Conservation (phyloP, 1,140 invertebrate genomes). For the Cryptotermes secundus region DNA sequence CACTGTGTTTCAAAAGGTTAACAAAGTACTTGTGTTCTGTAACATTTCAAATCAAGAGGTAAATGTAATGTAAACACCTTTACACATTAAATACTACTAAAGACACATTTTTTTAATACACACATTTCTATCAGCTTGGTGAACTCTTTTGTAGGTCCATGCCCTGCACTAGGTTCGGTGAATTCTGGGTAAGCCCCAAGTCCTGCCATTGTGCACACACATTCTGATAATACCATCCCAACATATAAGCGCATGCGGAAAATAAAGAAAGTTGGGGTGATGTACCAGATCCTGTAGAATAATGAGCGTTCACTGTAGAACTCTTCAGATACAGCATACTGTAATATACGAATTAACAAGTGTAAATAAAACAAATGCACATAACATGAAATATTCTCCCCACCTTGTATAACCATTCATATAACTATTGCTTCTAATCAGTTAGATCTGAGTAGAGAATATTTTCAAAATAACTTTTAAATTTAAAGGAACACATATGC, state of each 20-base stretch:
- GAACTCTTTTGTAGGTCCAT: constrained; percentile 66
- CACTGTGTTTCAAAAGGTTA: no score
- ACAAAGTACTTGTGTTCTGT: no score
- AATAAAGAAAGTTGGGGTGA: constrained; percentile 81
- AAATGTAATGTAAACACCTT: no score
- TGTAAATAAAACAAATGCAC: constrained; percentile 5
- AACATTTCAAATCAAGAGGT: no score
- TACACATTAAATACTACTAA: no score
- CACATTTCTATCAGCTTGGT: constrained; percentile 48
- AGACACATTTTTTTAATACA: constrained; percentile 32
- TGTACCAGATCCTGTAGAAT: constrained; percentile 78
- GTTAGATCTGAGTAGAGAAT: no score
- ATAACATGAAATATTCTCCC: no score
- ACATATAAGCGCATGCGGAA: constrained; percentile 89
- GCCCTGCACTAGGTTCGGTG: constrained; percentile 69
- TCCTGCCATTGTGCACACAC: constrained; percentile 86
- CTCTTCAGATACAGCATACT: constrained; percentile 71
- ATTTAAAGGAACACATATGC: no score
- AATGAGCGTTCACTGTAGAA: constrained; percentile 66
- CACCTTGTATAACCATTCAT: no score
- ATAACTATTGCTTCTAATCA: no score
- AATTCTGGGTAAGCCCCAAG: constrained; percentile 85
- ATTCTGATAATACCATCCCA: constrained; percentile 87
- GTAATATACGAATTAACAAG: constrained; percentile 45
- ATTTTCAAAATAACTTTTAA: no score